Evolutionary conservation across 2,113 vertebrate species (phyloP), one percentile per base, ranked within the genome.

Genomic region (Atherinomorus stipes): DNA sequence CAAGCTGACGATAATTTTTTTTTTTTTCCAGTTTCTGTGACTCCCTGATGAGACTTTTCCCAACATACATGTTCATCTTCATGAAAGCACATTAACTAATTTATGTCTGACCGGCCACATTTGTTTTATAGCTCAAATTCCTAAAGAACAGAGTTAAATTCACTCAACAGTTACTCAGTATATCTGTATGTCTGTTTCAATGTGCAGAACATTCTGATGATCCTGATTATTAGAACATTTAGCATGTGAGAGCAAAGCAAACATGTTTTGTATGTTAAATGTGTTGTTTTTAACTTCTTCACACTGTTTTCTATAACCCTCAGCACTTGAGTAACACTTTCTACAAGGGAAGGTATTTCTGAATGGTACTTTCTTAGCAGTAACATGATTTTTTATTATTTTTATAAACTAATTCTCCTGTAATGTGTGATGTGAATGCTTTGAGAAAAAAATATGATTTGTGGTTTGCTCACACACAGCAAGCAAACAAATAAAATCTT

Each of bases 261-360:
- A 18, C 12, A 31, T 26, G 26, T 66, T 57, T 74, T 74, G 37
- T 68, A 16, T 62, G 53, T 74, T 25, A 84, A 77, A 59, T 62
- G 3, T 28, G 28, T 15, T 78, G 21, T 66, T 73, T 54, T 72
- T 59, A n/a, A 44, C 49, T 68, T 63, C 45, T 75, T 66, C 53
- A 62, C 64, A 80, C 63, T 63, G 66, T 81, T 56, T 51, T 38
- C 63, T 80, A 59, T 80, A 81, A 83, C 53, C 73, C 22, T 25
- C n/a, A 65, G 64, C 67, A 86, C 85, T 73, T 65, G 38, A 71
- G 62, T 74, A 10, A 66, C 9, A 70, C 84, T 61, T 76, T 37
- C 64, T 37, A 59, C 47, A 62, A 21, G 65, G 65, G 66, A 64
- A 76, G 52, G 73, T 70, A 44, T 84, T 70, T 69, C 72, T 42